Evolutionary conservation across 2,888 invertebrate species (phyloP).

Genomic region (Meteorus colon): DNA sequence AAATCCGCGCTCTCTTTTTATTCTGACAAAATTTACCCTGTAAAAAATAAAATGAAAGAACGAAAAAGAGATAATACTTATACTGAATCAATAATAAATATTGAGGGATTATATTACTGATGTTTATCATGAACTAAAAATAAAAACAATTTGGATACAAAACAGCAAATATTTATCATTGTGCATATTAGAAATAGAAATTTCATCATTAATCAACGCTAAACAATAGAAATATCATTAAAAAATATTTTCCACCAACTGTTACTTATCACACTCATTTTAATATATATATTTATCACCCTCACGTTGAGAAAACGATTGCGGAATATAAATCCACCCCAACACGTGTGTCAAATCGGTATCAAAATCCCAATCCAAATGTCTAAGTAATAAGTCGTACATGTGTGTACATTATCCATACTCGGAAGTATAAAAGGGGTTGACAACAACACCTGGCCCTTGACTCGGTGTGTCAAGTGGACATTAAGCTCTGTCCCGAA

Average conservation of each 20-base stretch:
- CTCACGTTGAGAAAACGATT: conserved; percentile 14
- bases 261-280: neutral
- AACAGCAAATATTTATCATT: too few relatives aligned
- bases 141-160: too few relatives aligned
- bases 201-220: too few relatives aligned
- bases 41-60: neutral
- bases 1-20: conserved; percentile 4
- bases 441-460: conserved; percentile 45
- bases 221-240: too few relatives aligned
- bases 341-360: conserved; percentile 32
- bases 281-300: neutral
- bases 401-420: conserved; percentile 2
- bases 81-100: neutral
- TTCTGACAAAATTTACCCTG: neutral
- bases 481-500: conserved; percentile 61
- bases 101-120: too few relatives aligned
- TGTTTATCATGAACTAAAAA: too few relatives aligned
- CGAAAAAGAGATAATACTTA: neutral
- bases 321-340: conserved; percentile 18
- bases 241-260: too few relatives aligned
- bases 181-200: too few relatives aligned
- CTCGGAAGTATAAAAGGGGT: conserved; percentile 7
- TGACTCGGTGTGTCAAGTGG: conserved; percentile 64
- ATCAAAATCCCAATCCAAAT: conserved; percentile 26
- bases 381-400: neutral